Evolutionary conservation across 2,797 vertebrate genomes (phyloP).

Genomic region (Tragelaphus oryx): DNA sequence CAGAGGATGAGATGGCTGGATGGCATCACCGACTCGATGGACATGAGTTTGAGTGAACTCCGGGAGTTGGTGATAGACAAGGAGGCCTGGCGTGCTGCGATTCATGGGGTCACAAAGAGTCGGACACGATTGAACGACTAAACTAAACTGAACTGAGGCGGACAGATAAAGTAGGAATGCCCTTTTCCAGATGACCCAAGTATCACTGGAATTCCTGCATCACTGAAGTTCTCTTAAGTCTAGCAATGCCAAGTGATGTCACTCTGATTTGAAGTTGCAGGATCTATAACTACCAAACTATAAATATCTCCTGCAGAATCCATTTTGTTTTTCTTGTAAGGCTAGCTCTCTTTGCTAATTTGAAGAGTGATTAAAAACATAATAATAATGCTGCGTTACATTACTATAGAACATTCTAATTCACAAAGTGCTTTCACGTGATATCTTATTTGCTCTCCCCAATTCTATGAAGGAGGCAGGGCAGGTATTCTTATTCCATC

Average conservation of each 20-base stretch:
- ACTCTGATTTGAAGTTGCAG: not conserved
- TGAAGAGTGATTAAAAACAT: not conserved
- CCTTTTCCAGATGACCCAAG: not conserved
- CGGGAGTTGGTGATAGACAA: too few relatives aligned
- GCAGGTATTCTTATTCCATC: not conserved
- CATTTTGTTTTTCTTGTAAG: conserved; percentile 19
- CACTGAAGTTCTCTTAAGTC: not conserved
- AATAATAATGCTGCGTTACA: not conserved
- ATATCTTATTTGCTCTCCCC: conserved; percentile 7
- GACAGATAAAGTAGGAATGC: not conserved
- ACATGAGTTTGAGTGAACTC: too few relatives aligned
- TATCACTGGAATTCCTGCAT: not conserved
- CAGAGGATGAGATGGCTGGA: too few relatives aligned
- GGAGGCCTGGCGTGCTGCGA: too few relatives aligned
- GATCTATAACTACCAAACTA: not conserved
- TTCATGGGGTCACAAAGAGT: too few relatives aligned
- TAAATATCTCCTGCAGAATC: not conserved
- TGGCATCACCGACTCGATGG: too few relatives aligned
- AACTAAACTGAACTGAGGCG: too few relatives aligned
- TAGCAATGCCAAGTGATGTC: not conserved
- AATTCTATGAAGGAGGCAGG: not conserved
- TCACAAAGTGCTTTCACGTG: not conserved
- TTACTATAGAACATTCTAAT: not conserved
- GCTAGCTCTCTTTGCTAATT: not conserved
- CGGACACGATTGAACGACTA: too few relatives aligned